These are phyloP conservation scores for Botia almorhae DNA, from an alignment of 2,797 vertebrate species.

Conservation along the genomic window DNA sequence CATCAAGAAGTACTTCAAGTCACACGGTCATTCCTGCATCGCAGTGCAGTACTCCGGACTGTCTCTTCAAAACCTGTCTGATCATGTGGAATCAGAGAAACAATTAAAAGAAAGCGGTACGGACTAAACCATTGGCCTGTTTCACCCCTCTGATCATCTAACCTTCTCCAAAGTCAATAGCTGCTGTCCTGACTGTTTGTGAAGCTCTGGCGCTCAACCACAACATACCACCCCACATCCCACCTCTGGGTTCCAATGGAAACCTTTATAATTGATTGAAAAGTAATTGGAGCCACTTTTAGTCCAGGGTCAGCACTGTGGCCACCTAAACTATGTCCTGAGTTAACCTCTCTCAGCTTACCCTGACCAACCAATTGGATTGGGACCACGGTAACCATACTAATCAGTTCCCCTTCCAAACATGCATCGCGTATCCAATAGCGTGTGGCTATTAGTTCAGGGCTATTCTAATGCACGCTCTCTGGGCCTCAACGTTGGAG, in stretches of 20 bases:
- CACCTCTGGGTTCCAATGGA: slow-evolving; percentile 46
- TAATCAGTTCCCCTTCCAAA: slow-evolving; percentile 43
- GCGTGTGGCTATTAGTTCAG: slow-evolving; percentile 31
- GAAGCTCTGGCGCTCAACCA: slow-evolving; percentile 34
- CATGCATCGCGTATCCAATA: slow-evolving; percentile 23
- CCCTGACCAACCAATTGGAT: slow-evolving; percentile 43
- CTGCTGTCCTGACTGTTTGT: slow-evolving; percentile 45
- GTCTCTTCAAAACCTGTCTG: too few relatives aligned
- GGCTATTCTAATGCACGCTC: slow-evolving; percentile 23
- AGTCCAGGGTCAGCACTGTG: slow-evolving; percentile 23
- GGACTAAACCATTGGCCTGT: slow-evolving; percentile 9
- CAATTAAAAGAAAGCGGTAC: slow-evolving; percentile 3
- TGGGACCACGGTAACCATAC: slow-evolving; percentile 23
- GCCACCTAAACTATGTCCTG: slow-evolving; percentile 43
- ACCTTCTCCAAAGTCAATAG: slow-evolving; percentile 58
- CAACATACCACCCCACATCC: slow-evolving; percentile 31
- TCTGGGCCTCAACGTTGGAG: slow-evolving; percentile 33
- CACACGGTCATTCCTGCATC: slow-evolving; percentile 8
- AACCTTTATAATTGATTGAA: slow-evolving; percentile 53
- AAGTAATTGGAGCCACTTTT: slow-evolving; percentile 40
- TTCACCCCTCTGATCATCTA: slow-evolving; percentile 35
- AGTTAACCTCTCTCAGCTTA: slow-evolving; percentile 39
- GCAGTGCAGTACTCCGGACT: background rate
- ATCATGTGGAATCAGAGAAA: too few relatives aligned
- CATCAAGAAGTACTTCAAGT: slow-evolving; percentile 39